Base-by-base conservation (phyloP, 2,888 invertebrate species). In the Caenorhabditis japonica region DNA sequence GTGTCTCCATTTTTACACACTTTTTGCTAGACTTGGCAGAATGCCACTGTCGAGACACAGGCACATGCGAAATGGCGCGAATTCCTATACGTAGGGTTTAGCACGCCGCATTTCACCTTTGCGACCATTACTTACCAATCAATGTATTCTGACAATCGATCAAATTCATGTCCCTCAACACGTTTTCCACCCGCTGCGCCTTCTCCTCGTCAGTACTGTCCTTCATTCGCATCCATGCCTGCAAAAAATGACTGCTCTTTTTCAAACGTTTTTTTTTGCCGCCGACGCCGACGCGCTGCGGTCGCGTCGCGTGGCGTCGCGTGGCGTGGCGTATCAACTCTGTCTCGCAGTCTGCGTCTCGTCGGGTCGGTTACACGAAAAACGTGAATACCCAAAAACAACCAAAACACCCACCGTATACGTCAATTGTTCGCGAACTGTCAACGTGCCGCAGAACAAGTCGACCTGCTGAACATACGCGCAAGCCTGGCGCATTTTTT, bases 381-480 rank as follows among this genome's bases (percentile, higher is more conserved):
- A n/a, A n/a, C n/a, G n/a, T n/a, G n/a, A n/a, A n/a, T 17, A 13
- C 7, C 15, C 4, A 17, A 39, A 8, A 15, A 15, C 39, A 17
- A 19, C 13, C 15, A 19, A 44, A 44, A 19, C 13, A 59, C 56
- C 15, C 39, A 81, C 94, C 93, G 95, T 94, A 81, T 94, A 93
- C 81, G 91, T 91, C 68, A 95, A 91, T 85, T 95, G 95, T 87
- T 95, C 95, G 74, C 91, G 89, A 27, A 94, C 94, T 0, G 94
- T 94, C 61, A 95, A 91, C 39, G 92, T 91, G 4, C 93, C 93
- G 7, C 93, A 92, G 84, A 95, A 95, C 38, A 95, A 89, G 85
- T 95, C 94, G 5, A 94, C 93, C 88, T 95, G 95, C 82, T 94
- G 93, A 90, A 95, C 93, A 88, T 92, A 95, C 0, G 94, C 94